These are phyloP conservation scores for Calliphora vicina DNA, from an alignment of 1,140 invertebrate genomes.

Conservation along the genomic window DNA sequence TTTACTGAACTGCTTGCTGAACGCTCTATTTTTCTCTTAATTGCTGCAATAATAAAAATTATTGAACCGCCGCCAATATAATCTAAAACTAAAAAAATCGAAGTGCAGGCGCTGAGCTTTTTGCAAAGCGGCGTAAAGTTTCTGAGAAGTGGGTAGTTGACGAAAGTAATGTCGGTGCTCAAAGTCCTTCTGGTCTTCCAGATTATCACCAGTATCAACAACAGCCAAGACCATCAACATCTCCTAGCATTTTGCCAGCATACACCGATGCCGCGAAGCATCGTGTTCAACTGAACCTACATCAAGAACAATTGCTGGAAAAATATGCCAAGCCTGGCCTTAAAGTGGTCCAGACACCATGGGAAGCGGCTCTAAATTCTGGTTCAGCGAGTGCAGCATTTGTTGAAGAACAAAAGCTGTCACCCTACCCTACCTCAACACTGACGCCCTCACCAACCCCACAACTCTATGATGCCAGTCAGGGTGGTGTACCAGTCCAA, in stretches of 20 bases:
- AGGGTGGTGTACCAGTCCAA: neutral
- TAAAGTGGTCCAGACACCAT: conserved; percentile 73
- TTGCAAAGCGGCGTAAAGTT: conserved; percentile 84
- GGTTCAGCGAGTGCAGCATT: conserved; percentile 76
- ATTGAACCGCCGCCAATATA: neutral
- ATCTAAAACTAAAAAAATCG: neutral
- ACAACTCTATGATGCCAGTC: conserved; percentile 31
- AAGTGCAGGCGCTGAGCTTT: conserved; percentile 78
- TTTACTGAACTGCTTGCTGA: neutral
- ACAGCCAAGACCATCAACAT: conserved; percentile 51
- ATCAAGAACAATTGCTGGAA: conserved; percentile 65
- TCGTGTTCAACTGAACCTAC: conserved; percentile 58
- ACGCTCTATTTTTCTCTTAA: neutral
- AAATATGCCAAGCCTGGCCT: conserved; percentile 69
- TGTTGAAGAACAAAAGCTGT: conserved; percentile 59
- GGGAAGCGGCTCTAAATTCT: conserved; percentile 77
- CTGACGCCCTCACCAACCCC: conserved; percentile 36
- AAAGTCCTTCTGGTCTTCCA: conserved; percentile 61
- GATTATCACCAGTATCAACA: conserved; percentile 55
- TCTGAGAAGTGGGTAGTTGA: conserved; percentile 89
- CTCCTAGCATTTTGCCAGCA: conserved; percentile 60
- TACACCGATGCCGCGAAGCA: conserved; percentile 59
- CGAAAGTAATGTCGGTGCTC: conserved; percentile 68
- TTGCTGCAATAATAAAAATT: neutral
- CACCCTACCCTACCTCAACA: conserved; percentile 11